phyloP scores from a whole-genome alignment of 2,797 vertebrate species.

The Siniperca obscura region DNA sequence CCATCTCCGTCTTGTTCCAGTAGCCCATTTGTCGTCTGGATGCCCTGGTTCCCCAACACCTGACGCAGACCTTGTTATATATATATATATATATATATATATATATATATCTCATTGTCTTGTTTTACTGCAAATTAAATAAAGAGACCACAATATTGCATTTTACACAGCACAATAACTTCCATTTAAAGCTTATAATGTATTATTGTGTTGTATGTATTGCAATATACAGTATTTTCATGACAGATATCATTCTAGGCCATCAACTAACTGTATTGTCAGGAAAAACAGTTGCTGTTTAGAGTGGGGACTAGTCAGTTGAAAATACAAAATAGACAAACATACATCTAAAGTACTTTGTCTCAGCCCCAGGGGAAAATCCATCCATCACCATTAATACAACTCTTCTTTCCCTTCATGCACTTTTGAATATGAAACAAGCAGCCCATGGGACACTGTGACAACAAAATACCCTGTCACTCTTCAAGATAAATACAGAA shows the following conservation, averaged over 20 bases:
- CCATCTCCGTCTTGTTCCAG: no score
- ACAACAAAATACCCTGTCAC: slow-evolving; percentile 45
- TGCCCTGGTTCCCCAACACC: no score
- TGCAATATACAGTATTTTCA: no score
- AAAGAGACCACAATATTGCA: neutral
- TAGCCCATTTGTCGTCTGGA: no score
- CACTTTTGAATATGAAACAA: slow-evolving; percentile 49
- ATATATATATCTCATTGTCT: neutral
- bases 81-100: no score
- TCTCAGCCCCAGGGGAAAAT: slow-evolving; percentile 33
- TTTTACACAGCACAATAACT: neutral
- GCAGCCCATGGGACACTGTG: slow-evolving; percentile 17
- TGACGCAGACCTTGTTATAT: no score
- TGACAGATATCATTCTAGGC: neutral
- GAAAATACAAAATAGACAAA: slow-evolving; percentile 43
- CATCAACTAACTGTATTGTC: neutral
- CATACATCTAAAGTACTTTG: slow-evolving; percentile 37
- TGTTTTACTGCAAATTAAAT: neutral
- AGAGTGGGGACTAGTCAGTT: neutral
- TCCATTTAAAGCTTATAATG: neutral
- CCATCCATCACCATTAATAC: slow-evolving; percentile 53
- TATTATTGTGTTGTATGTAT: no score
- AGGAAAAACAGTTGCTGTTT: neutral
- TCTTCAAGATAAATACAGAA: slow-evolving; percentile 36
- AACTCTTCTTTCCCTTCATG: slow-evolving; percentile 42